Evolutionary conservation across 1,140 invertebrate genomes (phyloP), one percentile per base, ranked within the genome.

Genomic region (Laupala kohalensis): DNA sequence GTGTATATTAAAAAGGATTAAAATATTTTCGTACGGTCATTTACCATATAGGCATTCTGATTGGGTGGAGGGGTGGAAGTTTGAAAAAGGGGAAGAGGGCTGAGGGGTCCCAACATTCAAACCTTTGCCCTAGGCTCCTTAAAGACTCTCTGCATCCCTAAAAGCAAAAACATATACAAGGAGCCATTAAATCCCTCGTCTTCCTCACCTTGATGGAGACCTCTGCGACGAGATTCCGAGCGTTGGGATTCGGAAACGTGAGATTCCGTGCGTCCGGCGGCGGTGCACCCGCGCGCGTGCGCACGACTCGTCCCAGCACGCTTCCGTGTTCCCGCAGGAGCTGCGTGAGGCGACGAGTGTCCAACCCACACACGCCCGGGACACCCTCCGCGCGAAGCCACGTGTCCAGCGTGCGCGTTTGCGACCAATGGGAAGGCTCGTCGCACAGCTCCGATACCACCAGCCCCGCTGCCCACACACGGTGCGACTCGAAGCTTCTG

Each of bases 401-500:
- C 37, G 89, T 74, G 0, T 92, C 90, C 0, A 99, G 81, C 0
- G 93, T 94, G 75, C 86, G 86, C 0, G 79, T 82, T 28, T 89
- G 85, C 70, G 91, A 88, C 96, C 96, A 99, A 79, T 98, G 96
- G 77, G 92, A 95, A 6, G 95, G 94, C 3, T 84, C 83, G 19
- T 91, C 88, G 77, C 93, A 94, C 9, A 93, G 80, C 81, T 99
- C 95, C 0, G 93, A 94, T 25, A 99, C 92, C 75, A 99, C 90
- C 26, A 99, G 82, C 3, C 88, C 97, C n/a, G 92, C 86, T 24
- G 92, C 89, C 91, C 97, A 98, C 69, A 99, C 95, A 72, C 88
- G 88, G 25, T 85, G 77, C 0, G 96, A 98, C 81, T 99, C 98
- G 79, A 98, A 97, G 85, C 88, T 93, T 76, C 90, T 92, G 77